These are phyloP conservation scores for Baccha elongata DNA, from an alignment of 2,888 invertebrate genomes.

Conservation along the genomic window DNA sequence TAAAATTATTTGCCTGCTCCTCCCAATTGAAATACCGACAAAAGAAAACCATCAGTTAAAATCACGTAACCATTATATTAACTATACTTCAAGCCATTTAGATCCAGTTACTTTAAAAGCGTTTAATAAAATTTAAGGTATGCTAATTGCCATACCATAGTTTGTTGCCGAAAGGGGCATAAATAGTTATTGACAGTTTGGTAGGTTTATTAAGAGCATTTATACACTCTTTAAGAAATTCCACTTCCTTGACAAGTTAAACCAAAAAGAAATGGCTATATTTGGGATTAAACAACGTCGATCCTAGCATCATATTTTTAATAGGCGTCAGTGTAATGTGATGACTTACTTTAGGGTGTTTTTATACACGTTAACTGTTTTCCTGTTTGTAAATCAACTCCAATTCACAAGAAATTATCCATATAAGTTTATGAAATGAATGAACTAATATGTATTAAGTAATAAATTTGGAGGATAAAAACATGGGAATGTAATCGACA, in stretches of 20 bases:
- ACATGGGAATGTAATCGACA: neutral
- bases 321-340: no score
- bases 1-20: conserved; percentile 6
- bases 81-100: neutral
- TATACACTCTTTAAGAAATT: neutral
- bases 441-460: neutral
- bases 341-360: neutral
- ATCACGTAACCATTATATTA: neutral
- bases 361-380: neutral
- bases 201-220: neutral
- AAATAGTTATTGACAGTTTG: conserved; percentile 9
- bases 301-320: neutral
- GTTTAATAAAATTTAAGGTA: conserved; percentile 16
- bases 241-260: conserved; percentile 23
- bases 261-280: neutral
- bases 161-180: conserved; percentile 6
- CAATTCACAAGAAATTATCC: neutral
- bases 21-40: neutral
- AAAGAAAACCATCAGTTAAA: neutral
- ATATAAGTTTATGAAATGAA: neutral
- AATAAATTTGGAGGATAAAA: neutral
- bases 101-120: conserved; percentile 11
- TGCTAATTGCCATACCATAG: conserved; percentile 24
- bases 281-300: neutral
- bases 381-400: neutral